Conservation (phyloP, 64 coral and sea anemone genomes). For the Montipora capricornis region DNA sequence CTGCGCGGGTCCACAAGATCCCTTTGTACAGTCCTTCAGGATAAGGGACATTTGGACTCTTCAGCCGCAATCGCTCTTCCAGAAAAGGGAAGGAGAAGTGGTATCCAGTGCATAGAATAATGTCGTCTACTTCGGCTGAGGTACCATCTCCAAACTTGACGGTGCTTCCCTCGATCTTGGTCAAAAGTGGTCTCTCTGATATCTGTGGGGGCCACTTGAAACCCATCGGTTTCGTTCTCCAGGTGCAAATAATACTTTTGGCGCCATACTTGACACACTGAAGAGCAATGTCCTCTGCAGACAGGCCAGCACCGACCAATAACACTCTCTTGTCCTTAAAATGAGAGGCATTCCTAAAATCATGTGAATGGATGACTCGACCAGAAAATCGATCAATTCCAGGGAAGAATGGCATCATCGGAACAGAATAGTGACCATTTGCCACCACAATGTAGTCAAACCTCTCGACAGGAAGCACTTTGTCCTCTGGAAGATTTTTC, state of each 20-base stretch:
- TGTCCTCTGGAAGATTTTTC: conserved; percentile 40
- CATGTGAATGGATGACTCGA: conserved; percentile 54
- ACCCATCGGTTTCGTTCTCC: conserved; percentile 39
- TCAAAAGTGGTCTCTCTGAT: conserved; percentile 31
- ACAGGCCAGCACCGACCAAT: conserved; percentile 41
- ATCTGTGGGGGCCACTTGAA: conserved; percentile 67
- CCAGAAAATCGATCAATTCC: conserved; percentile 61
- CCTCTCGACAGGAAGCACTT: conserved; percentile 8
- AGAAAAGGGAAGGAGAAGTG: conserved; percentile 46
- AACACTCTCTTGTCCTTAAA: conserved; percentile 30
- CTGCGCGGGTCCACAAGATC: conserved; percentile 39
- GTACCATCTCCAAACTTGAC: conserved; percentile 65
- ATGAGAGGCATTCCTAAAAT: conserved; percentile 56
- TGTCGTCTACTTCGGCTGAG: conserved; percentile 47
- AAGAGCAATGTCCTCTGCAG: conserved; percentile 62
- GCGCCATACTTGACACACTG: conserved; percentile 64
- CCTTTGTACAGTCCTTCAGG: conserved; percentile 38
- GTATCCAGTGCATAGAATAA: conserved; percentile 66
- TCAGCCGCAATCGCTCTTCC: conserved; percentile 34
- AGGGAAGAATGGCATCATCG: conserved; percentile 42
- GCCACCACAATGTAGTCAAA: conserved; percentile 68
- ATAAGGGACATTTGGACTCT: conserved; percentile 27
- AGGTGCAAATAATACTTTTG: conserved; percentile 23
- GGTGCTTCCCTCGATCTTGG: conserved; percentile 46
- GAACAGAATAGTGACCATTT: conserved; percentile 61